Base-by-base conservation (phyloP, 1,140 invertebrate genomes). In the Monochamus saltuarius region DNA sequence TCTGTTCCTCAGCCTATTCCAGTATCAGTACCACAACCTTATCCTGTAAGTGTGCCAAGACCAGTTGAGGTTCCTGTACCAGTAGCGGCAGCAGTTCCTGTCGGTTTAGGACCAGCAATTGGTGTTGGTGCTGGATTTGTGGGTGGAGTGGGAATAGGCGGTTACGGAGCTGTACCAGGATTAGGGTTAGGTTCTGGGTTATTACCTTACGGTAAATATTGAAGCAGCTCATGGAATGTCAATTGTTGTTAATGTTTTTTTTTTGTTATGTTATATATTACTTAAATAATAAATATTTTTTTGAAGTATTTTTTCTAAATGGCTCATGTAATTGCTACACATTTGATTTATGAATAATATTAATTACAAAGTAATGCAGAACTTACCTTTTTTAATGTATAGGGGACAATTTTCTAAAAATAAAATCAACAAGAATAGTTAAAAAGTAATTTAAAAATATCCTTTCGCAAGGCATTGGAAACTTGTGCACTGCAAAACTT, bases 101-200 rank as follows among this genome's bases (percentile, higher is more conserved):
- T 19, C 40, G 61, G 42, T 42, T 16, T 47, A 29, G 59, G 59
- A 19, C 39, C 45, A 19, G n/a, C n/a, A n/a, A n/a, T n/a, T n/a
- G 59, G 59, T 16, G 11, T 37, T 39, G 59, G 52, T 7, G 37
- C 11, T 43, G 59, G 42, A 34, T 53, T 16, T 17, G 42, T 13
- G 17, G 54, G 53, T 9, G 52, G 22, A 29, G 2, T 29, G 6
- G 22, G 22, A 29, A 29, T 29, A 29, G 22, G 22, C 22, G 22
- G 22, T 29, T 29, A 29, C 6, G 22, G 52, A 38, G 34, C 19
- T 10, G 60, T 46, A 43, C 54, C 46, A 54, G 59, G 59, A 17
- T 49, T 55, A 19, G 52, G 59, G 29, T 46, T 37, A 39, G 56
- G 56, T 42, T 36, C 42, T 29, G 11, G 37, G 17, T 40, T 22